Evolutionary conservation across 1,140 invertebrate genomes (phyloP).

Genomic region (Pogonomyrmex barbatus): DNA sequence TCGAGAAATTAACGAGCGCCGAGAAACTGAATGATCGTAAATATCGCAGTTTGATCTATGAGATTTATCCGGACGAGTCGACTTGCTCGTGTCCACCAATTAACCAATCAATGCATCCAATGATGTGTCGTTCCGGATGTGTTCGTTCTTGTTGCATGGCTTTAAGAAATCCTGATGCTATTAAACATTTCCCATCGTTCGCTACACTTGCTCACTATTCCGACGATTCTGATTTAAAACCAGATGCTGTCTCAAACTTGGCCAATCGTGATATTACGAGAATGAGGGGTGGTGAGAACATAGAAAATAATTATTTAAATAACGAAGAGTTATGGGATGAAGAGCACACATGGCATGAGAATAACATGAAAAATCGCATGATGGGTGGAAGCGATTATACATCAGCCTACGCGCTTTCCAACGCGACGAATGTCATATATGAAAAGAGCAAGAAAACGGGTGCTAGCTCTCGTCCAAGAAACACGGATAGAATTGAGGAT

Average conservation of each 20-base stretch:
- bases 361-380: conserved; percentile 54
- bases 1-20: conserved; percentile 76
- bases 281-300: conserved; percentile 65
- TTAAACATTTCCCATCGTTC: neutral
- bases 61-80: conserved; percentile 76
- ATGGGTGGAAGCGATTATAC: conserved; percentile 60
- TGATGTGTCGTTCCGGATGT: conserved; percentile 75
- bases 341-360: conserved; percentile 56
- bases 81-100: conserved; percentile 74
- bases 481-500: neutral
- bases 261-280: neutral
- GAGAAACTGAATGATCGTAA: conserved; percentile 79
- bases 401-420: neutral
- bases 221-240: neutral
- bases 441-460: neutral
- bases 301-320: conserved; percentile 23
- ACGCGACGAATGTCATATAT: neutral
- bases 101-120: conserved; percentile 54
- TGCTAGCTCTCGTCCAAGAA: neutral
- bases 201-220: conserved; percentile 1
- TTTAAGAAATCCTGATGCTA: conserved; percentile 55
- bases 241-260: neutral
- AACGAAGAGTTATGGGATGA: conserved; percentile 17
- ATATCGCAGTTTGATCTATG: conserved; percentile 77
- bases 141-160: conserved; percentile 71